These are phyloP conservation scores for Aramus guarauna DNA, from an alignment of 2,113 vertebrate species.

Conservation along the genomic window DNA sequence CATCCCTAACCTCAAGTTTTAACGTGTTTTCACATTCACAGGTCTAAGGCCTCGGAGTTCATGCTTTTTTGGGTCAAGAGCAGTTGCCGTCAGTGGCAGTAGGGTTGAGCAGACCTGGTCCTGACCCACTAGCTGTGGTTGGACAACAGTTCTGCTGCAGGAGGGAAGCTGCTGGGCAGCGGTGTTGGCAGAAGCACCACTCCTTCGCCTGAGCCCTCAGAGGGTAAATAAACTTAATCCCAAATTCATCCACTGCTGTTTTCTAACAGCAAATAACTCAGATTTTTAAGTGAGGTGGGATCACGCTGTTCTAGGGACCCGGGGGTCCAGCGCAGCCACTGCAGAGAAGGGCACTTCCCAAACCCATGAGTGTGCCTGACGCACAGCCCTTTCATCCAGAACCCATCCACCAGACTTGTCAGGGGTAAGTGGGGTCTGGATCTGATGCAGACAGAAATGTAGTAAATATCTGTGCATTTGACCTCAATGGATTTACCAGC, in stretches of 20 bases:
- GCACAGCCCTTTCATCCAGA: background rate
- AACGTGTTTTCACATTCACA: background rate
- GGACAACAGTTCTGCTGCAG: background rate
- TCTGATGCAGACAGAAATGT: fast-evolving
- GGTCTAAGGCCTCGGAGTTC: background rate
- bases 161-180: background rate
- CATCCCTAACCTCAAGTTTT: background rate
- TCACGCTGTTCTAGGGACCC: background rate
- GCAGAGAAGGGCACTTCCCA: background rate
- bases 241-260: background rate
- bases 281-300: background rate
- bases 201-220: background rate
- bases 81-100: background rate
- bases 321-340: background rate
- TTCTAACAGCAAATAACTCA: background rate
- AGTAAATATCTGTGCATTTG: background rate
- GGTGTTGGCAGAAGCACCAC: background rate
- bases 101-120: background rate
- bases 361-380: background rate
- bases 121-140: background rate
- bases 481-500: background rate
- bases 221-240: background rate
- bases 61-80: background rate
- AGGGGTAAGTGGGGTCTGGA: background rate
- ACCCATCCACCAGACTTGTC: fast-evolving